Conservation (phyloP, 2,113 vertebrate genomes). For the Nibea albiflora region DNA sequence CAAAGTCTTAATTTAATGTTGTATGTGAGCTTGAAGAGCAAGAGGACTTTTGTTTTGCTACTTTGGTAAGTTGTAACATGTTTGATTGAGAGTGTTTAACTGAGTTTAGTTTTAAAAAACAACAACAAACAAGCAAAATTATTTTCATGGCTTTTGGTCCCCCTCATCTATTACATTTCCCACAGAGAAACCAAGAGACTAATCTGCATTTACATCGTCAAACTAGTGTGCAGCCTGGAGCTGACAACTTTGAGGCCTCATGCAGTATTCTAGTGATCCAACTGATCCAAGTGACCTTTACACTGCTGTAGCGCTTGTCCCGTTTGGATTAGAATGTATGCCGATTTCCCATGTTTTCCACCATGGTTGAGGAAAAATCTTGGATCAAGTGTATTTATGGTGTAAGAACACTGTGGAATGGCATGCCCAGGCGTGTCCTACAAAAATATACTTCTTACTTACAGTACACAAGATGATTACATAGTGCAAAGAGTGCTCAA, state of each 20-base stretch:
- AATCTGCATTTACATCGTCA: slow-evolving; percentile 44
- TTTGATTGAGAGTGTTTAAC: slow-evolving; percentile 17
- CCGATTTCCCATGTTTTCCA: neutral
- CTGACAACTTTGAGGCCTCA: slow-evolving; percentile 39
- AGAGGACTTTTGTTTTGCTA: slow-evolving; percentile 52
- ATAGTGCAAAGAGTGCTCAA: neutral
- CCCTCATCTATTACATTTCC: slow-evolving; percentile 13
- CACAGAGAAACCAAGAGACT: slow-evolving; percentile 23
- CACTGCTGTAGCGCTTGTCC: neutral
- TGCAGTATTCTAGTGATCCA: slow-evolving; percentile 7
- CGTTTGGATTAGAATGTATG: slow-evolving; percentile 14
- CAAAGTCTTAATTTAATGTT: slow-evolving; percentile 78
- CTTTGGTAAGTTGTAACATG: slow-evolving; percentile 38
- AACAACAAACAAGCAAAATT: neutral
- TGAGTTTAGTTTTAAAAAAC: neutral
- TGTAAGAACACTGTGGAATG: neutral
- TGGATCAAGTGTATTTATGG: slow-evolving; percentile 5
- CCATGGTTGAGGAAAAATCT: neutral
- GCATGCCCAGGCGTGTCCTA: neutral
- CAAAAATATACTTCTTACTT: slow-evolving; percentile 1
- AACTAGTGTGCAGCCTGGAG: slow-evolving; percentile 63
- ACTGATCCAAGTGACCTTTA: slow-evolving; percentile 34
- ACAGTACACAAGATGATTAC: neutral
- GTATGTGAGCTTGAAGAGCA: slow-evolving; percentile 30
- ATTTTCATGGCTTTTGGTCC: slow-evolving; percentile 3